A percentile compares a stretch with the other conserved stretches of the same genome.
Conservation (phyloP, 2,113 vertebrate species). For the Columbina picui region DNA sequence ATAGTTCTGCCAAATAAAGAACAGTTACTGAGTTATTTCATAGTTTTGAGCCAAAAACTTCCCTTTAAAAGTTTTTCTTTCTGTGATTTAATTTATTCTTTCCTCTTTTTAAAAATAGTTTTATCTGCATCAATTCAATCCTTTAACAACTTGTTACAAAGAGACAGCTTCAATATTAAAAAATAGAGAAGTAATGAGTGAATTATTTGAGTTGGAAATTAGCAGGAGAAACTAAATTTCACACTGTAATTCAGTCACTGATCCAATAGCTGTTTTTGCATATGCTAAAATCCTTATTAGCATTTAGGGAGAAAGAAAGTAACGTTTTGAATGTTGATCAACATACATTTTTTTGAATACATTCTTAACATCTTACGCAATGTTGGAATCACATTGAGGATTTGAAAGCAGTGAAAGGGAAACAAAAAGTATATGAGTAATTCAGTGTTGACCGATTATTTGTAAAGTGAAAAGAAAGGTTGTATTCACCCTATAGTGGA, state of each 20-base stretch:
- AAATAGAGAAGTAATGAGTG: not conserved
- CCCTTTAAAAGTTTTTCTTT: not conserved
- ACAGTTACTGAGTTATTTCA: not conserved
- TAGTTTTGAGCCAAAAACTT: not conserved
- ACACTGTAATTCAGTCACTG: not conserved
- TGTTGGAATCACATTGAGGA: not conserved
- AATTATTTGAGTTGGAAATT: not conserved
- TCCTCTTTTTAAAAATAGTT: not conserved
- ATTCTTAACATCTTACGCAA: not conserved
- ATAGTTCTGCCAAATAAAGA: not conserved
- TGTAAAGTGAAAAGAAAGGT: not conserved
- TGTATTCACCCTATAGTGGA: too few species aligned
- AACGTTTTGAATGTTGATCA: not conserved
- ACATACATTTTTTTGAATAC: not conserved
- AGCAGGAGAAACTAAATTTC: not conserved
- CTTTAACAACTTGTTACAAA: not conserved
- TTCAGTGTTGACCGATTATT: not conserved
- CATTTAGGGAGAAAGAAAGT: not conserved
- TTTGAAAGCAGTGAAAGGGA: not conserved
- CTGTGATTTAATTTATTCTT: not conserved
- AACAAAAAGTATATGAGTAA: not conserved
- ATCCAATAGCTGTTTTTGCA: not conserved
- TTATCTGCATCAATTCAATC: not conserved
- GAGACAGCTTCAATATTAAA: not conserved
- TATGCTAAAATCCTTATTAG: not conserved